Base-by-base conservation (phyloP, 1,140 invertebrate genomes). In the Lerema accius region DNA sequence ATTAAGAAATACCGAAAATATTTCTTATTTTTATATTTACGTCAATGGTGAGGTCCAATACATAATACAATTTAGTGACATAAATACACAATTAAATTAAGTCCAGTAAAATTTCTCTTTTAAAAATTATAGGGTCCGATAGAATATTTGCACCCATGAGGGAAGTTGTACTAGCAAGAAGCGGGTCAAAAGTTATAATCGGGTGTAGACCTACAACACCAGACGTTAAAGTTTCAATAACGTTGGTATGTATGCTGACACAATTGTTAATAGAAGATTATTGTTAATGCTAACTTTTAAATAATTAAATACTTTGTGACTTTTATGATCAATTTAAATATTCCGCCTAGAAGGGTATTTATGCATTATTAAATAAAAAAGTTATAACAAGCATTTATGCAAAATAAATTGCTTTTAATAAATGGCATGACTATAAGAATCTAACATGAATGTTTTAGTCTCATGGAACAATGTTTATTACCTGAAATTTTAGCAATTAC, bases 151-250 rank as follows among this genome's bases (percentile, higher is more conserved):
- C 92, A 4, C 82, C 92, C 9, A 84, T 80, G 55, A 81, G 73
- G 35, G 76, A 80, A 14, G 65, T 91, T 10, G 73, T 93, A 14
- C 69, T 68, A 35, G 87, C 83, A 1, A 76, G 74, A 28, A 84
- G 87, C 50, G 91, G 91, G 61, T 78, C 75, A 26, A 84, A 89
- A 43, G 81, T 91, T 9, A 71, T 92, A 10, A 92, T 95, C 69
- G 94, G 94, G 65, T 96, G 95, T 89, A 93, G 93, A 71, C 94
- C 95, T 45, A 93, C 94, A 23, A 93, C 93, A 37, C 94, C 94
- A 7, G 90, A 94, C 69, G 89, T 94, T 19, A 84, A 92, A 35
- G 93, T 95, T 3, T 67, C 86, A 40, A 85, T 95, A 32, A 66
- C 72, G 10, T 81, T 69, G 86, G 88, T 90, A 89, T 73, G 89